Evolutionary conservation across 2,888 invertebrate genomes (phyloP).

Genomic region (Sturmia bella): DNA sequence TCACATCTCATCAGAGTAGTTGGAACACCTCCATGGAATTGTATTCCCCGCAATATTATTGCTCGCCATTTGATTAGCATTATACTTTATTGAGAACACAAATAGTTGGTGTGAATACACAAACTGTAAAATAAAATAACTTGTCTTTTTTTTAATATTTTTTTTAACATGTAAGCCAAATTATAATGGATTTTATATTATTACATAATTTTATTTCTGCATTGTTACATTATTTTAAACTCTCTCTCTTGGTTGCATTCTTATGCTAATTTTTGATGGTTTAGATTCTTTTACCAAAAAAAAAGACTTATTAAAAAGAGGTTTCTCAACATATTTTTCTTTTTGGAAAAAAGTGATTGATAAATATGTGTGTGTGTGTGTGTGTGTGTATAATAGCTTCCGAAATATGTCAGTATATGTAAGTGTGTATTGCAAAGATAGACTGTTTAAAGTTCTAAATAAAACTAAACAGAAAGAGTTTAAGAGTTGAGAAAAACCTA

Average conservation of each 20-base stretch:
- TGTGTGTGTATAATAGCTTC: constrained; percentile 31
- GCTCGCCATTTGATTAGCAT: background rate
- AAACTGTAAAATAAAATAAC: constrained; percentile 6
- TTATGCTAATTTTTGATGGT: constrained; percentile 13
- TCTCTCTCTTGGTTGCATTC: constrained; percentile 45
- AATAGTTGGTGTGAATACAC: background rate
- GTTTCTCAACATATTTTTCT: background rate
- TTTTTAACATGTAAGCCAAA: constrained; percentile 67
- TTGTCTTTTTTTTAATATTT: constrained; percentile 56
- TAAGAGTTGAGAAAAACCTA: constrained; percentile 21
- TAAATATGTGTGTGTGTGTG: background rate
- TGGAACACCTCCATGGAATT: no score
- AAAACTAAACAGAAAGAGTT: background rate
- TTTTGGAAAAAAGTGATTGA: background rate
- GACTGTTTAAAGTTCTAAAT: constrained; percentile 12
- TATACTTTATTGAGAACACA: constrained; percentile 64
- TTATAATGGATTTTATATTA: constrained; percentile 58
- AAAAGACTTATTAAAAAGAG: constrained; percentile 11
- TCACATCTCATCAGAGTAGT: no score
- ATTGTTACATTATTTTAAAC: constrained; percentile 48
- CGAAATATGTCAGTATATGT: constrained; percentile 4
- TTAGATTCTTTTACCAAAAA: constrained; percentile 41
- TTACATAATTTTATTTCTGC: constrained; percentile 52
- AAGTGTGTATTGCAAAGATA: constrained; percentile 35
- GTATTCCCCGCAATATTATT: no score